Evolutionary conservation across 2,797 vertebrate genomes (phyloP), one percentile per base, ranked within the genome.

Genomic region (Gephyroberyx darwinii): DNA sequence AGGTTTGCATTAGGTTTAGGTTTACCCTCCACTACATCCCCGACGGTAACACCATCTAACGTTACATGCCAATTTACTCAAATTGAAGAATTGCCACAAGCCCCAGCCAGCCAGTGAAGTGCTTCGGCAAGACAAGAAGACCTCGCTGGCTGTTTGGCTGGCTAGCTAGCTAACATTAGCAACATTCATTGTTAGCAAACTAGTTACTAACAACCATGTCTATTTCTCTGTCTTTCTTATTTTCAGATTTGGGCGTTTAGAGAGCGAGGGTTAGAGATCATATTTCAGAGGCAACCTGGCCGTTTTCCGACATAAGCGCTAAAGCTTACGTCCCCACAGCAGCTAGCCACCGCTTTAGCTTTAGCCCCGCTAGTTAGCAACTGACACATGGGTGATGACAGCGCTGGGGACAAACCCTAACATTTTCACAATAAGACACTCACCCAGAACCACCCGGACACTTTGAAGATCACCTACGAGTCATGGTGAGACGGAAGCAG

Each of bases 361-460:
- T 75, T 84, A 83, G 82, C 82, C 33, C 47, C 2, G 80, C 75
- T 81, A 68, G 65, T 72, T 69, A 86, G 82, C 84, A 41, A 62
- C 62, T 69, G 77, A 86, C 91, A 89, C 90, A 93, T 92, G 92
- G 89, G 74, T 79, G 60, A 70, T 87, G 84, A 89, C 84, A 86
- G 85, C 78, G 63, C 74, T 48, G 62, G 65, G 54, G 55, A 77
- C 67, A 69, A 60, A 72, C 83, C 71, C 33, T 20, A 56, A 65
- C 13, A 56, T 6, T 39, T 37, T 43, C 12, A 57, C 30, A 13
- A 9, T 3, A 80, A 45, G 7, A 69, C 69, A 92, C 93, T 92
- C 78, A 94, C 93, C 93, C 93, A 94, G 93, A 93, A 92, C 92
- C 93, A 93, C 93, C 93, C 82, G 93, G 90, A 91, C 78, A 84